A percentile compares a stretch with the other conserved stretches of the same genome.
Evolutionary conservation across 2,888 invertebrate species (phyloP).

Genomic region (Dolomedes plantarius): DNA sequence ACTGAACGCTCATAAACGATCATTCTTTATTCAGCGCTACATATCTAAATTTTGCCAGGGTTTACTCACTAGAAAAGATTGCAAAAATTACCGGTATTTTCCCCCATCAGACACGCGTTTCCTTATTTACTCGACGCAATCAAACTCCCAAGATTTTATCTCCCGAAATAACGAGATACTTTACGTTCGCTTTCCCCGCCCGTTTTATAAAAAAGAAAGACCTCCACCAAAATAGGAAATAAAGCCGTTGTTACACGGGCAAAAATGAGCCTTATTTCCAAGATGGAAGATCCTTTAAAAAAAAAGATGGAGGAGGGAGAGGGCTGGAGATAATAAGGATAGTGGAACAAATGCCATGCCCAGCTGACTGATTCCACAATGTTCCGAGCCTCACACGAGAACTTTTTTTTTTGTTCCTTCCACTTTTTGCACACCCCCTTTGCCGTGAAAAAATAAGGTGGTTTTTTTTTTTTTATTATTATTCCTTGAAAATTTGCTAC

Average conservation of each 20-base stretch:
- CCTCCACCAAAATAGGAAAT: background rate
- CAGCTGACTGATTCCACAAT: slow-evolving; percentile 40
- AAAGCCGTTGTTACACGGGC: background rate
- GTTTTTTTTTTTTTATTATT: background rate
- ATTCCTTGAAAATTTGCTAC: background rate
- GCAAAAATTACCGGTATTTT: too few relatives aligned
- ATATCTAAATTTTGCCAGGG: too few relatives aligned
- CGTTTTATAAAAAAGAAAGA: background rate
- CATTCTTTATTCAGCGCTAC: too few relatives aligned
- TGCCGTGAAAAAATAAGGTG: background rate
- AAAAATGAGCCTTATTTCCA: background rate
- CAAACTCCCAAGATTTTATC: background rate
- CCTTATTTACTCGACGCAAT: too few relatives aligned
- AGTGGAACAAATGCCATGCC: slow-evolving; percentile 46
- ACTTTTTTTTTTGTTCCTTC: background rate
- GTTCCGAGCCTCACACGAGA: background rate
- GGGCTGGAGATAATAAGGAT: slow-evolving; percentile 31
- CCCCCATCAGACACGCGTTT: too few relatives aligned
- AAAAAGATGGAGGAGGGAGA: too few relatives aligned
- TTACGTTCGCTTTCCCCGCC: background rate
- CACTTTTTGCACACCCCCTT: background rate
- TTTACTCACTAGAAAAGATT: too few relatives aligned
- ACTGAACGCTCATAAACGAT: too few relatives aligned
- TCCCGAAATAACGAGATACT: background rate
- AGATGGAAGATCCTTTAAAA: background rate